Percentiles rank a stretch among this genome's conserved stretches.
Evolutionary conservation across 2,797 vertebrate species (phyloP).

Genomic region (Uromys caudimaculatus): DNA sequence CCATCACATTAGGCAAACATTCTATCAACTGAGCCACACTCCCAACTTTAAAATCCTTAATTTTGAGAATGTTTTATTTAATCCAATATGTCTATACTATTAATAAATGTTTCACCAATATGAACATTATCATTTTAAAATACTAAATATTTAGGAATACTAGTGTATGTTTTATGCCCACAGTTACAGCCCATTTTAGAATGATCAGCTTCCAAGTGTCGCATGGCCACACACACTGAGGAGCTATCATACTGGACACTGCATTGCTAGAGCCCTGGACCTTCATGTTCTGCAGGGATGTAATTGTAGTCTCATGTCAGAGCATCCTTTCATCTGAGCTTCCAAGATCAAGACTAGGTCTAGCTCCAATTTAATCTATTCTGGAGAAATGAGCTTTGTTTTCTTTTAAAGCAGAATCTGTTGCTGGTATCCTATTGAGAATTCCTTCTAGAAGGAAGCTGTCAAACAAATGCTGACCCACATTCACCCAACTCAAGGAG

Average conservation of each 20-base stretch:
- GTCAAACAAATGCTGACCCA: background rate
- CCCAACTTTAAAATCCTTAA: background rate
- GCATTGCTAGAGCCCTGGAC: background rate
- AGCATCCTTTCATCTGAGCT: background rate
- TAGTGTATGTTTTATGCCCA: background rate
- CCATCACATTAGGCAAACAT: background rate
- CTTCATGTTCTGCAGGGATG: background rate
- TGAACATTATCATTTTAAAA: background rate
- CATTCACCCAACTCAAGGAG: background rate
- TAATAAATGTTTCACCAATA: background rate
- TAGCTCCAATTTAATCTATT: background rate
- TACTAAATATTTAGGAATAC: background rate
- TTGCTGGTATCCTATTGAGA: background rate
- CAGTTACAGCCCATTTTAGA: background rate
- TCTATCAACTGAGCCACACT: background rate
- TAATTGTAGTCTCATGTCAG: background rate
- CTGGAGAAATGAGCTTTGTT: background rate
- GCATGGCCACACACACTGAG: background rate
- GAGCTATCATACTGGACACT: background rate
- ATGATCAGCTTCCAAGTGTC: background rate
- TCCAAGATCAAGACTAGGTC: background rate
- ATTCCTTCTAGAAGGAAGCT: background rate
- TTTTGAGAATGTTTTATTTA: constrained; percentile 36
- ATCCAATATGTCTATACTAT: background rate
- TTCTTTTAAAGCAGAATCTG: background rate